These are phyloP conservation scores for Callocephalon fimbriatum DNA, from an alignment of 2,113 vertebrate species.

Conservation along the genomic window DNA sequence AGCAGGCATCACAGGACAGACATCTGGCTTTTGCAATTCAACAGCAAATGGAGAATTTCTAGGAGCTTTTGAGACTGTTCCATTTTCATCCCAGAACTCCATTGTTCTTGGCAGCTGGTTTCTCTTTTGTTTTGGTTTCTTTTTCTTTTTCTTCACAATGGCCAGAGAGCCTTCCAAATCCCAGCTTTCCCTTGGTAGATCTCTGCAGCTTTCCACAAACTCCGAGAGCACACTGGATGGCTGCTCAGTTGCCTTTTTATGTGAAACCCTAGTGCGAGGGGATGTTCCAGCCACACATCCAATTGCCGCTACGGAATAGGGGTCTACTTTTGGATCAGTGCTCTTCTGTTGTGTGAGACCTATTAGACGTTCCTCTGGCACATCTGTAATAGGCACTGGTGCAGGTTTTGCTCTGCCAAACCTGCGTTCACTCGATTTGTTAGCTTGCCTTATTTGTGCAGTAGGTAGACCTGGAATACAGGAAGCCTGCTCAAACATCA, in stretches of 20 bases:
- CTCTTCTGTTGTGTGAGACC: constrained; percentile 61
- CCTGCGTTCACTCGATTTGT: constrained; percentile 68
- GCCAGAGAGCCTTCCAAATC: constrained; percentile 54
- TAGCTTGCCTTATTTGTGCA: constrained; percentile 66
- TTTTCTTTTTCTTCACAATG: constrained; percentile 78
- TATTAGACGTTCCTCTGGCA: constrained; percentile 37
- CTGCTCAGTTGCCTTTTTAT: constrained; percentile 3
- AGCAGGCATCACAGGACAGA: neutral
- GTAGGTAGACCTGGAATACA: constrained; percentile 79
- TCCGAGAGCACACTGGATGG: neutral
- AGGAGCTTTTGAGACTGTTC: neutral
- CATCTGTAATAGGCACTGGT: constrained; percentile 9
- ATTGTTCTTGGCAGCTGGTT: constrained; percentile 23
- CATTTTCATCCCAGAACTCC: constrained; percentile 47
- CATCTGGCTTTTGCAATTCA: neutral
- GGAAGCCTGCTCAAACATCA: constrained; percentile 77
- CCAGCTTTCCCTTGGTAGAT: constrained; percentile 56
- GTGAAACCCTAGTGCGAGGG: constrained; percentile 13
- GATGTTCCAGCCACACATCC: constrained; percentile 28
- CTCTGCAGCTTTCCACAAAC: constrained; percentile 29
- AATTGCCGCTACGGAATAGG: neutral
- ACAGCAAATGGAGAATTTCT: neutral
- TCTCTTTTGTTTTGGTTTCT: constrained; percentile 77
- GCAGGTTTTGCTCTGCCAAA: constrained; percentile 58
- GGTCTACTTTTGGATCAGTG: constrained; percentile 30